A percentile compares a stretch with the other conserved stretches of the same genome.
Evolutionary conservation across 2,888 invertebrate species (phyloP).

Genomic region (Trisateles emortualis): DNA sequence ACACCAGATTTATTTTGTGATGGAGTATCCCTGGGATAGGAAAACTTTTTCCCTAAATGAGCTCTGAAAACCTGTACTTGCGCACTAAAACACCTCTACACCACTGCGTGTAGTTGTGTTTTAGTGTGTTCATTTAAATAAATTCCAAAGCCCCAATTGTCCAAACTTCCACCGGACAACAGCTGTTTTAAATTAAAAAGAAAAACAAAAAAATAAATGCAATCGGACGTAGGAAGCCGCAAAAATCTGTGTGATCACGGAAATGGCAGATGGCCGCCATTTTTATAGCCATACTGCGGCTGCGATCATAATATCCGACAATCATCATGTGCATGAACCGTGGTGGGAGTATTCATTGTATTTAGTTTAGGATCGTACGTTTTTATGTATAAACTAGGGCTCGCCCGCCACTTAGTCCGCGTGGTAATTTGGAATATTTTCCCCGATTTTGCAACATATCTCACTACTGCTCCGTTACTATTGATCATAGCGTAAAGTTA

Average conservation of each 20-base stretch:
- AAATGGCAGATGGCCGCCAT: slow-evolving; percentile 41
- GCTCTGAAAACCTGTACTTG: too few species aligned
- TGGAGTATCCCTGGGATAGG: too few species aligned
- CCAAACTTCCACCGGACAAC: slow-evolving; percentile 18
- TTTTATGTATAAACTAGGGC: slow-evolving; percentile 8
- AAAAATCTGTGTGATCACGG: slow-evolving; percentile 30
- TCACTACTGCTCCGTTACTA: too few species aligned
- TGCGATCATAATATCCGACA: slow-evolving; percentile 44
- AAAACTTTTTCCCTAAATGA: too few species aligned
- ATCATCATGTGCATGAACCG: slow-evolving; percentile 39
- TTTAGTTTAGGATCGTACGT: slow-evolving; percentile 16
- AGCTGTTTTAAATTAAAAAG: slow-evolving; percentile 12
- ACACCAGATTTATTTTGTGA: too few species aligned
- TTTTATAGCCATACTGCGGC: slow-evolving; percentile 20
- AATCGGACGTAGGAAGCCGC: slow-evolving; percentile 28
- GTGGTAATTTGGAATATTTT: too few species aligned
- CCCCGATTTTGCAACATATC: too few species aligned
- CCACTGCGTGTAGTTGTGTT: too few species aligned
- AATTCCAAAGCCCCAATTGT: neutral
- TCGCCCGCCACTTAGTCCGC: too few species aligned
- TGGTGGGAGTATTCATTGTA: slow-evolving; percentile 14
- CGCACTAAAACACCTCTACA: too few species aligned
- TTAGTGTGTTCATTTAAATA: too few species aligned
- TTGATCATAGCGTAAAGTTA: too few species aligned
- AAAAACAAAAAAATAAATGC: neutral